Percentiles rank a stretch among this genome's conserved stretches.
These are phyloP conservation scores for Hetaerina americana DNA, from an alignment of 1,140 invertebrate genomes.

Conservation along the genomic window DNA sequence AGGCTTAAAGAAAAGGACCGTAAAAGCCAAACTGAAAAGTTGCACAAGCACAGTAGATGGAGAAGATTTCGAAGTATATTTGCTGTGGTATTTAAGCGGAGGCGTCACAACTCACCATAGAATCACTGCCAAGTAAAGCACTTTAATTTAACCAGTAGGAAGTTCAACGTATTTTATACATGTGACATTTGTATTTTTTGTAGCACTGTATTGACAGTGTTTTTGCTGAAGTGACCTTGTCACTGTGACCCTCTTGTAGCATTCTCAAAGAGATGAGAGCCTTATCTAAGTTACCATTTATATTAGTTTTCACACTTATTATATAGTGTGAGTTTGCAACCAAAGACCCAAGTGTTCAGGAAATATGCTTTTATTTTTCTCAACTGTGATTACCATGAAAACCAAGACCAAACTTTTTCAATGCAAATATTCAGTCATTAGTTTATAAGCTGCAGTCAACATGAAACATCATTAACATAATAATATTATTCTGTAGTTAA, in stretches of 20 bases:
- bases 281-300: neutral
- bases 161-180: neutral
- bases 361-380: neutral
- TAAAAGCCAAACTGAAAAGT: constrained; percentile 5
- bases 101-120: constrained; percentile 29
- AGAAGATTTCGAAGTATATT: constrained; percentile 64
- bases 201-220: neutral
- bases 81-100: constrained; percentile 59
- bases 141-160: neutral
- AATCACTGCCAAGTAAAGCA: neutral
- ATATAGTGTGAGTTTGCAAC: neutral
- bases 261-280: neutral
- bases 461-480: neutral
- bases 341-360: neutral
- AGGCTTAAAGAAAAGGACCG: constrained; percentile 22
- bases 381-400: neutral
- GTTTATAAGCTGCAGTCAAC: neutral
- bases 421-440: neutral
- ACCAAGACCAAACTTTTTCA: neutral
- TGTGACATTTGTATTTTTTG: neutral
- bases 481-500: neutral
- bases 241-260: neutral
- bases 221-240: neutral
- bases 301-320: neutral
- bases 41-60: constrained; percentile 52